A percentile compares a stretch with the other conserved stretches of the same genome.
Conservation (phyloP, 2,888 invertebrate genomes). For the Thumatha senex region DNA sequence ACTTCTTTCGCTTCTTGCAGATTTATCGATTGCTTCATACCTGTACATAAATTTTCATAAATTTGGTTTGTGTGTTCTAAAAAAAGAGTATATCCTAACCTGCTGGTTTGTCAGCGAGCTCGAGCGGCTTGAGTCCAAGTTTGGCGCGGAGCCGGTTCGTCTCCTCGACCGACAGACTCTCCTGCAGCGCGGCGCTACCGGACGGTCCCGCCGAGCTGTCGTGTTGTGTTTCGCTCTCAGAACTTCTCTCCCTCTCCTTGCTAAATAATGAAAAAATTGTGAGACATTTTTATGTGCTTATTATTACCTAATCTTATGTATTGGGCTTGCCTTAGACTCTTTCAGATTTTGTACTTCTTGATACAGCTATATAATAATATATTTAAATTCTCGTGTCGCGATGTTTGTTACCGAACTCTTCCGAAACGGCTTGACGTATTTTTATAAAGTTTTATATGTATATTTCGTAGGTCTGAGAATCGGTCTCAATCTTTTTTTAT, state of each 20-base stretch:
- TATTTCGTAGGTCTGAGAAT: too few relatives aligned
- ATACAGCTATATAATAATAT: too few relatives aligned
- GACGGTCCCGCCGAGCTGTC: constrained; percentile 47
- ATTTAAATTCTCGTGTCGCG: too few relatives aligned
- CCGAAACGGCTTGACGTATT: too few relatives aligned
- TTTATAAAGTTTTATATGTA: too few relatives aligned
- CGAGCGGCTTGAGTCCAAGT: constrained; percentile 96
- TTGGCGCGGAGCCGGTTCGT: constrained; percentile 96
- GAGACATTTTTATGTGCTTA: not conserved
- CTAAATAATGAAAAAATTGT: not conserved
- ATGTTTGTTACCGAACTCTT: too few relatives aligned
- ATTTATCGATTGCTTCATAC: too few relatives aligned
- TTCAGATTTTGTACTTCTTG: not conserved
- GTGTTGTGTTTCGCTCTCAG: constrained; percentile 30
- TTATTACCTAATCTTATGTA: too few relatives aligned
- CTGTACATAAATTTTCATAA: too few relatives aligned
- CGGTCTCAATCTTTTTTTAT: too few relatives aligned
- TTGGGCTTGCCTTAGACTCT: too few relatives aligned
- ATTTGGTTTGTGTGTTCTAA: not conserved
- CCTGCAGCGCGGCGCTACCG: constrained; percentile 68
- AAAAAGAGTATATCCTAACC: constrained; percentile 42
- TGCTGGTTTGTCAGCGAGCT: constrained; percentile 80
- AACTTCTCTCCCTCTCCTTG: constrained; percentile 40
- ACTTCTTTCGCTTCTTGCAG: too few relatives aligned
- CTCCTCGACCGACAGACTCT: constrained; percentile 89